Percentiles rank a stretch among this genome's conserved stretches.
Evolutionary conservation across 2,113 vertebrate species (phyloP).

Genomic region (Rutilus rutilus): DNA sequence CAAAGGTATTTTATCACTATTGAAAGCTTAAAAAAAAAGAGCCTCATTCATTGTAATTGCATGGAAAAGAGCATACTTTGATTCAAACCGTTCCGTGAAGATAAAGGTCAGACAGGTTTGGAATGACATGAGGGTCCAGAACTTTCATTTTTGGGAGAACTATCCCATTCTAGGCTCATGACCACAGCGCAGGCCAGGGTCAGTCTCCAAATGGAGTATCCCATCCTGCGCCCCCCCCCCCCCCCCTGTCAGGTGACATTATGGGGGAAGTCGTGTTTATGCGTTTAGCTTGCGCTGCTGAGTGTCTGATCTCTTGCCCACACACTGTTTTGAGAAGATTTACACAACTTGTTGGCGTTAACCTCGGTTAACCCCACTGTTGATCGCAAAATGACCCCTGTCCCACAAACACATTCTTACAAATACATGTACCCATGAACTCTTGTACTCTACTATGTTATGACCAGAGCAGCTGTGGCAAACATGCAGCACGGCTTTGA

Average conservation of each 20-base stretch:
- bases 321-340: constrained; percentile 35
- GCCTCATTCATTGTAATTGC: too few species aligned
- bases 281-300: neutral
- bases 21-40: too few species aligned
- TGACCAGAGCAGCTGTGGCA: constrained; percentile 33
- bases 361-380: constrained; percentile 38
- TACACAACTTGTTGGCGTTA: constrained; percentile 52
- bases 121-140: too few species aligned
- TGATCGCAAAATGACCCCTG: constrained; percentile 43
- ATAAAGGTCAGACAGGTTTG: too few species aligned
- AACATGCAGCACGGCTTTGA: neutral
- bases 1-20: too few species aligned
- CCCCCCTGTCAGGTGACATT: constrained; percentile 24
- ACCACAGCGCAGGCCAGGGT: too few species aligned
- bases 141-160: too few species aligned
- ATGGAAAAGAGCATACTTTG: too few species aligned
- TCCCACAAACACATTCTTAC: constrained; percentile 47
- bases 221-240: too few species aligned
- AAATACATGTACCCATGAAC: constrained; percentile 50
- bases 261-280: neutral
- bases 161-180: too few species aligned
- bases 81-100: too few species aligned
- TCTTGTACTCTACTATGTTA: constrained; percentile 42
- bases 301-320: constrained; percentile 42
- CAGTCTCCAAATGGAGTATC: too few species aligned